These are phyloP conservation scores for Neopipo cinnamomea DNA, from an alignment of 2,113 vertebrate species.

Conservation along the genomic window DNA sequence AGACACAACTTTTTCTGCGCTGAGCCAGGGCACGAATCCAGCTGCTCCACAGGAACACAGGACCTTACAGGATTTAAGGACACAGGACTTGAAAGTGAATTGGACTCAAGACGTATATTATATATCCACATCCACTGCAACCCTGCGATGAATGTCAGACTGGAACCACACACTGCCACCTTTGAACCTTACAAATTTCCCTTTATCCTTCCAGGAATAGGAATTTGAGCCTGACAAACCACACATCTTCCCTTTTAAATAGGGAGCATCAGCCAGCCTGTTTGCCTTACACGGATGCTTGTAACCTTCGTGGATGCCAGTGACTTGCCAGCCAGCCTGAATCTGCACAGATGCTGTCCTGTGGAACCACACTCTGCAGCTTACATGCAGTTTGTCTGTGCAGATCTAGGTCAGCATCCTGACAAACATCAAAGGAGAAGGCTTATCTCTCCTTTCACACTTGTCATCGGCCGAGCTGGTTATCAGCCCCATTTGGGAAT, in stretches of 20 bases:
- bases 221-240: background rate
- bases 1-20: background rate
- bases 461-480: background rate
- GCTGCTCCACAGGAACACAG: background rate
- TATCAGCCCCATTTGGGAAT: background rate
- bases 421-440: background rate
- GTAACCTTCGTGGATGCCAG: background rate
- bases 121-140: background rate
- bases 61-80: background rate
- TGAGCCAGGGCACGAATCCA: background rate
- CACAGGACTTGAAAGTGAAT: background rate
- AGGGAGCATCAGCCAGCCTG: background rate
- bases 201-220: background rate
- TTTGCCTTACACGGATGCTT: background rate
- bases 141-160: background rate
- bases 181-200: background rate
- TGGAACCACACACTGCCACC: background rate
- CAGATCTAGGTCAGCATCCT: slow-evolving; percentile 56
- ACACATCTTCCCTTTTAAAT: background rate
- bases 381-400: background rate
- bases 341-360: background rate
- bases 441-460: background rate
- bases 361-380: background rate
- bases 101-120: background rate
- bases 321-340: background rate